Percentiles rank a stretch among this genome's conserved stretches.
Evolutionary conservation across 2,888 invertebrate species (phyloP).

Genomic region (Leptodirus hochenwartii): DNA sequence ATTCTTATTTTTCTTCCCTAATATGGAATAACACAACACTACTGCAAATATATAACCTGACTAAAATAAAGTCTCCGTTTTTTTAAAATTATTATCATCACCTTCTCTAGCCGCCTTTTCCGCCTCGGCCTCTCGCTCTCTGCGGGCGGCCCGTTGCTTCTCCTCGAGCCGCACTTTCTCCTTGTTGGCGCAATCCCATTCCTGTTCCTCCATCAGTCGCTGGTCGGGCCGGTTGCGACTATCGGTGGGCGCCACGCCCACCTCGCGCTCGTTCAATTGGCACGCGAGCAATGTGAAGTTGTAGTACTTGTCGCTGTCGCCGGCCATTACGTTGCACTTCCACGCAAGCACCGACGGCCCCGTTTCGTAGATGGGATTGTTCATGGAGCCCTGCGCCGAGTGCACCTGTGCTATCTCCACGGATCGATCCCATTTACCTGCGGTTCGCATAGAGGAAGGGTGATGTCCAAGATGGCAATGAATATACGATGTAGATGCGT

Average conservation of each 20-base stretch:
- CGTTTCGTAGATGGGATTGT: slow-evolving; percentile 84
- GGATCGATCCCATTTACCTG: slow-evolving; percentile 88
- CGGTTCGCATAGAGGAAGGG: slow-evolving; percentile 23
- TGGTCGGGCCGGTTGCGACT: slow-evolving; percentile 85
- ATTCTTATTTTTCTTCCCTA: no score
- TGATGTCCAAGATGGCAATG: not conserved
- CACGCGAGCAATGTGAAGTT: slow-evolving; percentile 89
- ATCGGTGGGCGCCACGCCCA: slow-evolving; percentile 88
- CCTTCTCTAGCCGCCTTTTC: slow-evolving; percentile 48
- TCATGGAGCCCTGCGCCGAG: slow-evolving; percentile 38
- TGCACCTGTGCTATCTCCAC: slow-evolving; percentile 89
- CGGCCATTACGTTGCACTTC: slow-evolving; percentile 61
- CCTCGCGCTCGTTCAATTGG: slow-evolving; percentile 90
- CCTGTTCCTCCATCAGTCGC: slow-evolving; percentile 88
- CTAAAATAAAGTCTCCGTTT: no score
- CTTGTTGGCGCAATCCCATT: slow-evolving; percentile 79
- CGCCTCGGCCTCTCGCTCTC: slow-evolving; percentile 60
- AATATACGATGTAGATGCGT: no score
- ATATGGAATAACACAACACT: no score
- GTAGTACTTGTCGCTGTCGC: slow-evolving; percentile 61
- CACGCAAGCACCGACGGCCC: slow-evolving; percentile 73
- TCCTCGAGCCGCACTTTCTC: slow-evolving; percentile 83
- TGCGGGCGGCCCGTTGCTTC: slow-evolving; percentile 73
- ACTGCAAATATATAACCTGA: no score
- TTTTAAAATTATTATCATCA: slow-evolving; percentile 13